phyloP scores from a whole-genome alignment of 2,797 vertebrate genomes.

The Hydrophis major region DNA sequence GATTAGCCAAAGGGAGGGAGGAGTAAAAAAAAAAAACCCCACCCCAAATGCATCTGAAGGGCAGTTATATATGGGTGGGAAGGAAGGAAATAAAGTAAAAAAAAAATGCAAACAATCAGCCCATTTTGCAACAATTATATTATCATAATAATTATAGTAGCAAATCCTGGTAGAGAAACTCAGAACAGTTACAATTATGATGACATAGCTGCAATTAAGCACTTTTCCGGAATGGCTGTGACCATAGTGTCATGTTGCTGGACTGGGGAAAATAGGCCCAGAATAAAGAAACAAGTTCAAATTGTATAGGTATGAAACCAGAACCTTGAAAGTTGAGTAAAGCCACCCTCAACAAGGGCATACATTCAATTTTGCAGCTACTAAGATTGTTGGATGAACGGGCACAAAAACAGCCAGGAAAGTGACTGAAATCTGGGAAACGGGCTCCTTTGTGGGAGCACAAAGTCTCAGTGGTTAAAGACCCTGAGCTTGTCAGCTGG shows the following conservation, averaged over 20 bases:
- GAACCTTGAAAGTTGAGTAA: neutral
- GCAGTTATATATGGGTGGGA: neutral
- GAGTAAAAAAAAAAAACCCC: neutral
- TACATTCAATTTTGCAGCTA: neutral
- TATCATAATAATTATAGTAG: neutral
- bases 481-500: neutral
- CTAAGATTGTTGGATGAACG: neutral
- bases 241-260: neutral
- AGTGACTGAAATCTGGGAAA: neutral
- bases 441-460: rapidly evolving
- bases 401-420: neutral
- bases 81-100: neutral
- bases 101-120: neutral
- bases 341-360: neutral
- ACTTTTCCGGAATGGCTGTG: neutral
- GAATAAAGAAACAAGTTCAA: neutral
- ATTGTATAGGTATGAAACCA: neutral
- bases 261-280: neutral
- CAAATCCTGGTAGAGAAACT: neutral
- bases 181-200: neutral
- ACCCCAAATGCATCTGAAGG: neutral
- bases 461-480: neutral
- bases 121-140: neutral
- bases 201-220: neutral
- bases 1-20: neutral